A percentile compares a stretch with the other conserved stretches of the same genome.
These are phyloP conservation scores for Leptinotarsa lineolata DNA, from an alignment of 1,140 invertebrate genomes.

Conservation along the genomic window DNA sequence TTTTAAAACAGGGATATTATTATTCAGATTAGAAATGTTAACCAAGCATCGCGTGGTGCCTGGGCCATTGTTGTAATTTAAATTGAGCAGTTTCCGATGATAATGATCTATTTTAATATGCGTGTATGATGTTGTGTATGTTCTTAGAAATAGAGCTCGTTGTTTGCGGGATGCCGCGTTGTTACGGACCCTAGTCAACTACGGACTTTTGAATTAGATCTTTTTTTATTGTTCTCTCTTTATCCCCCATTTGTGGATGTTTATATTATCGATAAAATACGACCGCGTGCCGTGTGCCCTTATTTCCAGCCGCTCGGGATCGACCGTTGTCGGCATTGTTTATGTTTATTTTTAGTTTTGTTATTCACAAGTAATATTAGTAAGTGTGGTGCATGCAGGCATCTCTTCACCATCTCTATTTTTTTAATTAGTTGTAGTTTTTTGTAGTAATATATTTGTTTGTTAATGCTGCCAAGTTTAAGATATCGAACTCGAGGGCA, in stretches of 20 bases:
- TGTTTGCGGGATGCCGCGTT: conserved; percentile 56
- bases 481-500: conserved; percentile 48
- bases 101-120: conserved; percentile 56
- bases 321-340: conserved; percentile 40
- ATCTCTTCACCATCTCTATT: conserved; percentile 47
- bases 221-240: conserved; percentile 39
- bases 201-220: conserved; percentile 40
- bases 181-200: conserved; percentile 57
- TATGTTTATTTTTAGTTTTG: conserved; percentile 42
- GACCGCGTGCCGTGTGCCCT: conserved; percentile 49
- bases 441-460: conserved; percentile 54
- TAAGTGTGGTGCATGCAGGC: conserved; percentile 54
- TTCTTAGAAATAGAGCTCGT: conserved; percentile 54
- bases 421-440: conserved; percentile 55
- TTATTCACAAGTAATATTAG: conserved; percentile 48
- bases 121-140: conserved; percentile 57
- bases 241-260: conserved; percentile 35
- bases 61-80: conserved; percentile 55
- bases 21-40: conserved; percentile 49
- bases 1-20: conserved; percentile 53
- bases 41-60: conserved; percentile 50
- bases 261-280: conserved; percentile 31
- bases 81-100: conserved; percentile 51
- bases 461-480: conserved; percentile 58
- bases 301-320: conserved; percentile 34